Evolutionary conservation across 1,140 invertebrate species (phyloP).

Genomic region (Paraescarpia echinospica): DNA sequence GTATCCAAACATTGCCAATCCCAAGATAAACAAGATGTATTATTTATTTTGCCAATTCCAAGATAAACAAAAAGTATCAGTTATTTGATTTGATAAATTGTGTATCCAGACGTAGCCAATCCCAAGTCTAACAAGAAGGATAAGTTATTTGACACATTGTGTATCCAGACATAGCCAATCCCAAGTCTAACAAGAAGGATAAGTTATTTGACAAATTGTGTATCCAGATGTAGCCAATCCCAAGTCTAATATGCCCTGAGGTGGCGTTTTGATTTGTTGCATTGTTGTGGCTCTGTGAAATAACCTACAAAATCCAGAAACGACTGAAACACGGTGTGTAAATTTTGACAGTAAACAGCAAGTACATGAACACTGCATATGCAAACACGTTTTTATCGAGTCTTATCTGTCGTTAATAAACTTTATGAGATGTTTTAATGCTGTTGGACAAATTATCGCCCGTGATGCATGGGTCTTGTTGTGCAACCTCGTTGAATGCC

Average conservation of each 20-base stretch:
- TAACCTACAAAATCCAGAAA: too few relatives aligned
- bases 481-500: too few relatives aligned
- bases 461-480: too few relatives aligned
- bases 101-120: constrained; percentile 81
- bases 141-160: constrained; percentile 22
- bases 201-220: neutral
- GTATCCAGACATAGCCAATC: constrained; percentile 83
- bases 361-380: too few relatives aligned
- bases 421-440: too few relatives aligned
- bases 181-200: constrained; percentile 85
- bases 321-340: too few relatives aligned
- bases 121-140: constrained; percentile 88
- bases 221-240: constrained; percentile 87
- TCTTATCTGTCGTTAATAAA: too few relatives aligned
- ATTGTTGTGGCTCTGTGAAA: too few relatives aligned
- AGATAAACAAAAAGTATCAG: constrained; percentile 73
- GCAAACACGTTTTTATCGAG: too few relatives aligned
- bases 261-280: too few relatives aligned
- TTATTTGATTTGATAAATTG: constrained; percentile 55
- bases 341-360: too few relatives aligned
- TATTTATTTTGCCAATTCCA: constrained; percentile 79
- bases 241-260: constrained; percentile 86
- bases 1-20: constrained; percentile 84
- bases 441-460: too few relatives aligned
- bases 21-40: constrained; percentile 80